A percentile compares a stretch with the other conserved stretches of the same genome.
phyloP scores from a whole-genome alignment of 53 echinoderm and acorn worm species.

The Hippasteria phrygiana region DNA sequence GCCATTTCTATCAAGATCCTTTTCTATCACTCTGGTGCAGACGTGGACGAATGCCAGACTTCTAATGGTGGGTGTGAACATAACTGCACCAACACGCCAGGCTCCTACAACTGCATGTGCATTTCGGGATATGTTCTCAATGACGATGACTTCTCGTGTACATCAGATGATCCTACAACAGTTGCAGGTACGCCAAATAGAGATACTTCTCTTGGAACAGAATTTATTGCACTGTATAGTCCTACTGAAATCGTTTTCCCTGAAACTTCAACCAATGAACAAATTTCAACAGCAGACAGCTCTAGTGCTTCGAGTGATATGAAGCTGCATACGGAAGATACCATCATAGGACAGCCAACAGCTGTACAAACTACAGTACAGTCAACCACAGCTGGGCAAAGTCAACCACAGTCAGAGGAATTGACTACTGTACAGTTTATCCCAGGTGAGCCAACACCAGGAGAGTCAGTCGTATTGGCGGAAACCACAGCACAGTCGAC shows the following conservation, averaged over 20 bases:
- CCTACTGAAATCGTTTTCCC: neutral
- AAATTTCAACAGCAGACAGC: neutral
- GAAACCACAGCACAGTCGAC: neutral
- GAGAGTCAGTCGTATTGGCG: neutral
- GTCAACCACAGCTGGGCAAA: neutral
- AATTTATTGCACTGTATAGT: neutral
- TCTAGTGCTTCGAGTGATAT: neutral
- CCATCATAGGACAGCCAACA: too few relatives aligned
- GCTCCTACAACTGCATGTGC: conserved; percentile 25
- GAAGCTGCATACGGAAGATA: neutral
- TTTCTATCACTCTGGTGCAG: neutral
- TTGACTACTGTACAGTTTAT: too few relatives aligned
- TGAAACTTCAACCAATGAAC: neutral
- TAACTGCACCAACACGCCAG: conserved; percentile 12
- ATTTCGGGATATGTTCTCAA: neutral
- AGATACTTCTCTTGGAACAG: neutral
- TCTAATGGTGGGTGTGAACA: conserved; percentile 17
- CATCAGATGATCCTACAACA: neutral
- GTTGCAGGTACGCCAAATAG: neutral
- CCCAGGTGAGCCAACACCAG: too few relatives aligned
- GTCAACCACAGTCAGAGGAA: too few relatives aligned
- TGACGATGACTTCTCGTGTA: conserved; percentile 14
- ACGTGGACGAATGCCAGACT: conserved; percentile 22
- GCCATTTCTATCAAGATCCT: too few relatives aligned
- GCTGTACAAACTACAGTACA: neutral